Conservation (phyloP, 2,113 vertebrate genomes). For the Lagenorhynchus albirostris region DNA sequence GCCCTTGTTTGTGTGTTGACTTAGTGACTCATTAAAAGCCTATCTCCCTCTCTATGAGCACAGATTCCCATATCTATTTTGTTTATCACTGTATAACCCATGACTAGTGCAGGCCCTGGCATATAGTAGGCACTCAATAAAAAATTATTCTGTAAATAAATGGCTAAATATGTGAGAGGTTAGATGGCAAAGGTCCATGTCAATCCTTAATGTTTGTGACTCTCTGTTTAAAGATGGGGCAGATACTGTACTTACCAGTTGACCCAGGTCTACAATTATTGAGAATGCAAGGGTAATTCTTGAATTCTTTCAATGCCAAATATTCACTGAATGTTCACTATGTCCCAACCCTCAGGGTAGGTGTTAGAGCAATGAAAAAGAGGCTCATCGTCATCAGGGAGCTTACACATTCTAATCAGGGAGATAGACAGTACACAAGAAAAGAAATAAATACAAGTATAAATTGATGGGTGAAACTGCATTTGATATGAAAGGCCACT, state of each 20-base stretch:
- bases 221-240: background rate
- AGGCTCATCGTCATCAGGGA: background rate
- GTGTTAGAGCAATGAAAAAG: background rate
- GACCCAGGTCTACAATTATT: background rate
- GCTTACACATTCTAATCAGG: background rate
- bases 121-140: background rate
- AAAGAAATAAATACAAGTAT: background rate
- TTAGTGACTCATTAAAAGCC: background rate
- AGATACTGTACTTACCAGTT: background rate
- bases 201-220: background rate
- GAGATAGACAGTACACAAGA: background rate
- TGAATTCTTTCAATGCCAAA: constrained; percentile 16
- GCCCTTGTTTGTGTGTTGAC: background rate
- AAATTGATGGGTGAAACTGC: background rate
- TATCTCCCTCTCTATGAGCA: background rate
- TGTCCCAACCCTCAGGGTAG: background rate
- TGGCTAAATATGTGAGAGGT: background rate
- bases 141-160: background rate
- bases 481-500: background rate
- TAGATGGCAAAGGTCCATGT: background rate
- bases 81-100: background rate
- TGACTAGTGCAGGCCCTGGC: background rate
- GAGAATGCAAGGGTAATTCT: background rate
- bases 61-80: background rate
- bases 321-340: background rate